Base-by-base conservation (phyloP, 2,113 vertebrate species). In the Shinisaurus crocodilurus region DNA sequence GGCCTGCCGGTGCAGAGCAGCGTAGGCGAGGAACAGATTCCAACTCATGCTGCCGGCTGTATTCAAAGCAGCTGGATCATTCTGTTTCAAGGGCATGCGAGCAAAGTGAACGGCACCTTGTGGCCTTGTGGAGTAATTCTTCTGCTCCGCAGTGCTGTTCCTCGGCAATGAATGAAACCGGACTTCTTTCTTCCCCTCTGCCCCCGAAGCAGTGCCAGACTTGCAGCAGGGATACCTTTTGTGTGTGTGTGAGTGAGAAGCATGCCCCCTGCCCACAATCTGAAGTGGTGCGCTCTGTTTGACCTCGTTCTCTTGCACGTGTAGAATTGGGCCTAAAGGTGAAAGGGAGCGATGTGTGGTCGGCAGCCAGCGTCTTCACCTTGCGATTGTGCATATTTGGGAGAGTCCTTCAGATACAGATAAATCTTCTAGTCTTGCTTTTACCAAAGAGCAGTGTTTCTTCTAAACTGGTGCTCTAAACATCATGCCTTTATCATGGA, bases 121-220 rank as follows among this genome's bases (percentile, higher is more conserved):
- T 85, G 91, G 90, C 63, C 75, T 5, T 48, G 7, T 27, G 20
- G 34, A 69, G 76, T 54, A 7, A 23, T 50, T 70, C 48, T 25
- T 88, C 16, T 69, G 57, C 25, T 86, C 86, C 87, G 72, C 76
- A 0, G 0, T 85, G 32, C 93, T 60, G 88, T 84, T 85, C 32
- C 82, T 83, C 82, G 25, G 34, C 94, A 90, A 82, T 67, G 72
- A 90, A 93, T 84, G 69, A 29, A 87, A 72, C 29, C 60, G 13
- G 90, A 34, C 88, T 87, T 79, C 9, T 0, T 8, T 88, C 48
- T 25, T 50, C 32, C 89, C 74, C 89, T 13, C 76, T 15, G 16
- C 18, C 76, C 45, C 16, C 69, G 0, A 76, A 85, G 86, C 72
- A 10, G n/a, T n/a, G n/a, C 63, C n/a, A 13, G 0, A 88, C 89